These are phyloP conservation scores for Miltochrista miniata DNA, from an alignment of 2,888 invertebrate species.

Conservation along the genomic window DNA sequence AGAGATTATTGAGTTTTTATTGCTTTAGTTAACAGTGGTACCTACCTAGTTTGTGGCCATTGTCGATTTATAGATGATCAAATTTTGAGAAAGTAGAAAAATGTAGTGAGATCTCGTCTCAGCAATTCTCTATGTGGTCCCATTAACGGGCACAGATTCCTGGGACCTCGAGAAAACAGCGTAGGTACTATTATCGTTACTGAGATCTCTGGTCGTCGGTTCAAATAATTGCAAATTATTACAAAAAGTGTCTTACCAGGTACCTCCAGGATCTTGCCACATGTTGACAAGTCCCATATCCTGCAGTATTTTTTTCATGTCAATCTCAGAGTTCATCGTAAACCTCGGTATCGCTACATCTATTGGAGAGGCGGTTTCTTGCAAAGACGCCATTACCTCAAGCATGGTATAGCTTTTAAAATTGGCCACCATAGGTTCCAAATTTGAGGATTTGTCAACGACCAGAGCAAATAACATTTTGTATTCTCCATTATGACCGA, in stretches of 20 bases:
- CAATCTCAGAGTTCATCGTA: conserved; percentile 24
- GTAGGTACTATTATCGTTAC: no score
- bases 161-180: no score
- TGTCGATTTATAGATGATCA: no score
- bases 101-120: no score
- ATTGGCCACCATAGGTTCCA: background rate
- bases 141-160: no score
- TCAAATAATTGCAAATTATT: no score
- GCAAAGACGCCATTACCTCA: conserved; percentile 17
- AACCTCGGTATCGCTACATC: conserved; percentile 37
- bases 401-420: conserved; percentile 5
- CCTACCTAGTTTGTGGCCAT: no score
- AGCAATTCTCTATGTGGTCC: no score
- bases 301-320: conserved; percentile 30
- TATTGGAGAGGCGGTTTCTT: conserved; percentile 17
- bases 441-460: background rate
- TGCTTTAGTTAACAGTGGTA: no score
- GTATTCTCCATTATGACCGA: conserved; percentile 29
- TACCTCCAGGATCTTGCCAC: conserved; percentile 33
- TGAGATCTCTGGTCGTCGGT: no score
- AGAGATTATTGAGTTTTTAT: background rate
- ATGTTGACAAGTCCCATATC: conserved; percentile 23
- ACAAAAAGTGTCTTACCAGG: conserved; percentile 20
- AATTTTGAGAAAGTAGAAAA: no score
- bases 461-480: conserved; percentile 25